These are phyloP conservation scores for Drosophila neocordata DNA, from an alignment of 1,140 invertebrate species.

Conservation along the genomic window DNA sequence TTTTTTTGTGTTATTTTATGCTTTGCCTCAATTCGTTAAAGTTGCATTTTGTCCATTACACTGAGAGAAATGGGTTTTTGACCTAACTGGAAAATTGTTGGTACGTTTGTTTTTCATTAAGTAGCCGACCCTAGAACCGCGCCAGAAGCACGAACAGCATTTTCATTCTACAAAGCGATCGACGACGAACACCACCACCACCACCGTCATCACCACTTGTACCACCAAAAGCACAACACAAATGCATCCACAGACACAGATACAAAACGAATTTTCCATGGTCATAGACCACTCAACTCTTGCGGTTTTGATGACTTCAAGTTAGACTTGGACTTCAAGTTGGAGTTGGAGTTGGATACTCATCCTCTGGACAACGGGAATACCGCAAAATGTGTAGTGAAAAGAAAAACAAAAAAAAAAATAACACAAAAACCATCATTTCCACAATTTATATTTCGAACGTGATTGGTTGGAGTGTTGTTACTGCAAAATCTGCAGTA, in stretches of 20 bases:
- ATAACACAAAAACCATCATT: conserved; percentile 70
- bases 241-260: neutral
- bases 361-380: conserved; percentile 38
- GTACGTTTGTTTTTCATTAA: conserved; percentile 79
- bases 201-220: neutral
- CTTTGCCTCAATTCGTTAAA: conserved; percentile 66
- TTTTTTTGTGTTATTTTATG: conserved; percentile 22
- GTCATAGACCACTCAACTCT: conserved; percentile 39
- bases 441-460: conserved; percentile 82
- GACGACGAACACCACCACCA: neutral
- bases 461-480: conserved; percentile 68
- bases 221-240: conserved; percentile 1
- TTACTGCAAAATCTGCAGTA: neutral
- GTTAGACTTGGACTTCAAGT: conserved; percentile 39
- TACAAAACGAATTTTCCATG: conserved; percentile 66
- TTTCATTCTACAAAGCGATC: conserved; percentile 78
- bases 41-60: conserved; percentile 65
- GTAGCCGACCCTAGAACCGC: conserved; percentile 32
- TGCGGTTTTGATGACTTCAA: conserved; percentile 60
- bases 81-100: conserved; percentile 78
- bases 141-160: conserved; percentile 71
- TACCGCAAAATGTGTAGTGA: conserved; percentile 53
- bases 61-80: conserved; percentile 60
- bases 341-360: neutral
- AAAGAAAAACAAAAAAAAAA: conserved; percentile 2